These are phyloP conservation scores for Pogonomyrmex barbatus DNA, from an alignment of 1,140 invertebrate species.

Conservation along the genomic window DNA sequence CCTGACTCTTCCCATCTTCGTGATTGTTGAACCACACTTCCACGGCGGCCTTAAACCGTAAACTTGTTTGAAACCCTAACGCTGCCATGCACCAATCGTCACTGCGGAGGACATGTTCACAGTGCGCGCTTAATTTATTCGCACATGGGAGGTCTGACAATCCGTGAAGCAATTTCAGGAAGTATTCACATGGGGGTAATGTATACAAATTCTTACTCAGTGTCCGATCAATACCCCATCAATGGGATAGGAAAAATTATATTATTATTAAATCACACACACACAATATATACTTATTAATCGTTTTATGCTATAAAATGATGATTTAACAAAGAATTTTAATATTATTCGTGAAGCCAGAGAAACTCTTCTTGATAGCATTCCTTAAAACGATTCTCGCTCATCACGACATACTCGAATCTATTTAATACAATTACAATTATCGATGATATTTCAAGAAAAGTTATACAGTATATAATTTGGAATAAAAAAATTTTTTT, in stretches of 20 bases:
- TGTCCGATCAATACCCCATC: slow-evolving; percentile 20
- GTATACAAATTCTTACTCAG: slow-evolving; percentile 39
- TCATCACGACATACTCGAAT: not conserved
- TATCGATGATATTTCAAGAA: slow-evolving; percentile 1
- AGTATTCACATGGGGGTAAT: slow-evolving; percentile 18
- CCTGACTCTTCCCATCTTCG: slow-evolving; percentile 64
- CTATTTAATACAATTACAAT: not conserved
- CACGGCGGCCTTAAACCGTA: slow-evolving; percentile 39
- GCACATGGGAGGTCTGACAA: slow-evolving; percentile 35
- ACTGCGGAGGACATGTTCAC: slow-evolving; percentile 36
- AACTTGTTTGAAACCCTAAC: slow-evolving; percentile 43
- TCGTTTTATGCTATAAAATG: not conserved
- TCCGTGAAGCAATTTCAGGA: slow-evolving; percentile 49
- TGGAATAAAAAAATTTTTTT: not conserved
- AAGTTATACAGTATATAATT: not conserved
- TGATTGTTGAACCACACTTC: slow-evolving; percentile 72
- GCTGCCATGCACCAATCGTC: slow-evolving; percentile 56
- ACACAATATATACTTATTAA: not conserved
- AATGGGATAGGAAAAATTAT: not conserved
- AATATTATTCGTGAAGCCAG: no score
- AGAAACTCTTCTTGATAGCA: not conserved
- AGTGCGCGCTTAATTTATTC: slow-evolving; percentile 52
- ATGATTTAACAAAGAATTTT: not conserved
- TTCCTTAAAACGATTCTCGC: not conserved
- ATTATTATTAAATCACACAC: slow-evolving; percentile 5